Evolutionary conservation across 2,113 vertebrate species (phyloP), one percentile per base, ranked within the genome.

Genomic region (Arothron firmamentum): DNA sequence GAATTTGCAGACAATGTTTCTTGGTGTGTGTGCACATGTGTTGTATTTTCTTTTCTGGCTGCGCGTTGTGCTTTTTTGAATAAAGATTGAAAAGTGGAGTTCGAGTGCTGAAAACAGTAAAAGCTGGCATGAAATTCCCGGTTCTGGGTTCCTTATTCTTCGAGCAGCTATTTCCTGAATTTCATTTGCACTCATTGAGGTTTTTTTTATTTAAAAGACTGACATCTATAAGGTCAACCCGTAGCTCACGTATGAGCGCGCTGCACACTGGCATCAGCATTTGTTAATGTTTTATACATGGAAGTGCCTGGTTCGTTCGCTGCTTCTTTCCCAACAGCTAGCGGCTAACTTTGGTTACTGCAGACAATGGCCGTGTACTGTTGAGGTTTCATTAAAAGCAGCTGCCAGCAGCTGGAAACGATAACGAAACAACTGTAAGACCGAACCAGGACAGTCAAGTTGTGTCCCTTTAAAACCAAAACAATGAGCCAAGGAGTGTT

Each of bases 341-440:
- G 58, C 19, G 0, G 8, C 31, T 55, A 25, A n/a, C 17, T n/a
- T 50, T 49, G 6, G 18, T 21, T 17, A 21, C 17, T n/a, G 20
- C 6, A 19, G 17, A 12, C 13, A n/a, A 31, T 5, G 42, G 20
- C 17, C 21, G 23, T 0, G 0, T 21, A 16, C 28, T 59, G 43
- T 38, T 11, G 42, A 50, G 28, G 31, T 54, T 52, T 52, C 18
- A 19, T 1, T 8, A 2, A 54, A 49, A 52, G 53, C 59, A 59
- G 72, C 57, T 49, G 60, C 76, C 70, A 49, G 72, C 66, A 64
- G 70, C 66, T 67, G 56, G 41, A 31, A 38, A 42, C 13, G 6
- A 60, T 6, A 25, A 28, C 0, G 23, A 50, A 54, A n/a, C 43
- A 45, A 54, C 17, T 28, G 9, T 1, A 34, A 15, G 1, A 5